Percentiles rank a stretch among this genome's conserved stretches.
These are phyloP conservation scores for Hirtodrosophila cameraria DNA, from an alignment of 2,888 invertebrate genomes.

Conservation along the genomic window DNA sequence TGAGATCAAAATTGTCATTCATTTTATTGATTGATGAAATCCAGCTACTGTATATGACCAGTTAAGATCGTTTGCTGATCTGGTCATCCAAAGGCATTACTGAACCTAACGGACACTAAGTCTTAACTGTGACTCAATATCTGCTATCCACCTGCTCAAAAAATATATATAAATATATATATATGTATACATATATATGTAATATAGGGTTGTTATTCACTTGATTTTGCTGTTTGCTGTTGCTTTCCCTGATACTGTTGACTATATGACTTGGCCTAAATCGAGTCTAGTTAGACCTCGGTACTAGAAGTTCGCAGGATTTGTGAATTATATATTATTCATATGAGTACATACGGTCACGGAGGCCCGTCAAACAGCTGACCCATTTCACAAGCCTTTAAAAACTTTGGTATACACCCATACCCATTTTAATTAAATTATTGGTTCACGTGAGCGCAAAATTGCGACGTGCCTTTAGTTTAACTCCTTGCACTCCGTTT, in stretches of 20 bases:
- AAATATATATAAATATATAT: no score
- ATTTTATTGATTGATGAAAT: conserved; percentile 14
- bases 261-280: neutral
- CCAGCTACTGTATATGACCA: neutral
- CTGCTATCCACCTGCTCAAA: conserved; percentile 1
- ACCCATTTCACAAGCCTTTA: conserved; percentile 19
- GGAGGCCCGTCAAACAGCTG: conserved; percentile 35
- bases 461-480: conserved; percentile 17
- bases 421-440: neutral
- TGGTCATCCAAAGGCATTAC: conserved; percentile 32
- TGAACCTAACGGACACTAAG: neutral
- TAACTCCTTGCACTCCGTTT: neutral
- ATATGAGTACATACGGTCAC: conserved; percentile 1
- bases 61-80: conserved; percentile 12
- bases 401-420: neutral
- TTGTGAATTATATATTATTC: conserved; percentile 32
- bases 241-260: neutral
- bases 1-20: conserved; percentile 56
- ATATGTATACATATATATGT: no score
- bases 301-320: neutral
- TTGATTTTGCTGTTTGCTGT: conserved; percentile 4
- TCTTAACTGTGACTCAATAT: conserved; percentile 13
- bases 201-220: no score
- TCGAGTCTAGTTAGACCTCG: no score
- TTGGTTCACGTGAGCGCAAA: conserved; percentile 13